Base-by-base conservation (phyloP, 64 coral and sea anemone species). In the Porites lutea region DNA sequence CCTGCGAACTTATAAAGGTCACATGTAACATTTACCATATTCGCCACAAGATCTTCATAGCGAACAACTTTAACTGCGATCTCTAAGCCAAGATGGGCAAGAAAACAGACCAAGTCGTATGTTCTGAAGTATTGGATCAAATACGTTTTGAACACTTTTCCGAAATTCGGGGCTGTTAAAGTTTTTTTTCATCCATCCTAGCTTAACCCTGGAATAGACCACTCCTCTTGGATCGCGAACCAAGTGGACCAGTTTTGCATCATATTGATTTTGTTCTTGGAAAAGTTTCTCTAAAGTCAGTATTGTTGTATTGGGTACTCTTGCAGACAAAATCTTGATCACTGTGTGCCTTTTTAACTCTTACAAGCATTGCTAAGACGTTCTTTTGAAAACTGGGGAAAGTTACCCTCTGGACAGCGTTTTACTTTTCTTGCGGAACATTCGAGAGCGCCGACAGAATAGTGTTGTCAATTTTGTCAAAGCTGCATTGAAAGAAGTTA, bases 151-250 rank as follows among this genome's bases (percentile, higher is more conserved):
- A 50, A 76, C 73, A 76, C 19, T 76, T 76, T 2, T 6, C 49
- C 73, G 73, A 51, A 76, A 76, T 4, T 51, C 13, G 6, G 37
- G 46, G 8, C 50, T 5, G 13, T 76, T 15, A 8, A 48, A 76
- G 73, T 76, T 45, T 18, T 18, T 18, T 8, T 76, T 16, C 15
- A 76, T 76, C 73, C 73, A 75, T 5, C 48, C 48, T 50, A 43
- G 19, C 45, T 75, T 50, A 2, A 75, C 73, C 45, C 73, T 49
- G 14, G 73, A 75, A 75, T 49, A 15, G 15, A 75, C 45, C 47
- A 75, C 73, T 2, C 45, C 73, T 43, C 73, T 75, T 16, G 73
- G 73, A 16, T 75, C 73, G 14, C 73, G 73, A 52, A 75, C 48
- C 73, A 75, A 75, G 73, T 49, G 47, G 27, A 75, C 48, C 3